These are phyloP conservation scores for Scotopteryx bipunctaria DNA, from an alignment of 2,888 invertebrate genomes.

Conservation along the genomic window DNA sequence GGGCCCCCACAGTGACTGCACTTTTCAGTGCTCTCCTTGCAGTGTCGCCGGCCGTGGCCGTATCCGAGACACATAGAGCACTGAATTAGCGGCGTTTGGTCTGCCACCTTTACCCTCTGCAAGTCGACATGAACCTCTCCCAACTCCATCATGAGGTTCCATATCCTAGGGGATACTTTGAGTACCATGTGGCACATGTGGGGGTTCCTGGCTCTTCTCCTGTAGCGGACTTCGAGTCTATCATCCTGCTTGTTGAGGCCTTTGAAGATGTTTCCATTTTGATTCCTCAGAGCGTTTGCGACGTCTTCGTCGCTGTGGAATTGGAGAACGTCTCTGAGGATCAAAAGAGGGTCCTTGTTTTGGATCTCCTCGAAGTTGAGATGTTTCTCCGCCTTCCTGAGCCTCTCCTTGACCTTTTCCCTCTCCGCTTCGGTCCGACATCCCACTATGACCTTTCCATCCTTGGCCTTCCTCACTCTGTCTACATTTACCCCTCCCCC, in stretches of 20 bases:
- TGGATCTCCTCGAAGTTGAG: too few species aligned
- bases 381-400: background rate
- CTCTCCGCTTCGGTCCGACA: conserved; percentile 6
- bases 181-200: background rate
- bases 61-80: background rate
- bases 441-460: conserved; percentile 14
- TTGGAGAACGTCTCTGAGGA: background rate
- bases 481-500: conserved; percentile 6
- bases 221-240: background rate
- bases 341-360: background rate
- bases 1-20: conserved; percentile 21
- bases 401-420: background rate
- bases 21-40: background rate
- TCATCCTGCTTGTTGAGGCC: background rate
- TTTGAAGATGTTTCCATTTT: background rate
- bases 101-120: background rate
- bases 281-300: conserved; percentile 1
- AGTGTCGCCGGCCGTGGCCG: background rate
- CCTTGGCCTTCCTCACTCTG: conserved; percentile 12
- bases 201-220: background rate
- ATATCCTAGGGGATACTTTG: background rate
- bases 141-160: background rate
- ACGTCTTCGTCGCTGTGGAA: conserved; percentile 13
- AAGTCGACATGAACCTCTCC: background rate
- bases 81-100: background rate